phyloP scores from a whole-genome alignment of 2,797 vertebrate species.

The Syngnathus rostellatus region DNA sequence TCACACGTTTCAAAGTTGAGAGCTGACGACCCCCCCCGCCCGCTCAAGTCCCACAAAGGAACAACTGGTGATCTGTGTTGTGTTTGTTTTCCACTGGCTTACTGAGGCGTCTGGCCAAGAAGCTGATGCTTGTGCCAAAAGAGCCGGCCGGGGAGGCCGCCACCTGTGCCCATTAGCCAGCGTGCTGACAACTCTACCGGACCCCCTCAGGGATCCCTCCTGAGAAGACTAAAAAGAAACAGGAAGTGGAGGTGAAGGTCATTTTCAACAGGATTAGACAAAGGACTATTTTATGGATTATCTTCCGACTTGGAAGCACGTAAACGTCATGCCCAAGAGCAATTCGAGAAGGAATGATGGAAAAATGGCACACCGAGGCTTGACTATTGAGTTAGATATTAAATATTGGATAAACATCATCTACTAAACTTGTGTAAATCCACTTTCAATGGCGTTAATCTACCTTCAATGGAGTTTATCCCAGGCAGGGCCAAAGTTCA shows the following conservation, averaged over 20 bases:
- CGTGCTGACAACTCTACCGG: slow-evolving; percentile 55
- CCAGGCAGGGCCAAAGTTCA: neutral
- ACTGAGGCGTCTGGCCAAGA: slow-evolving; percentile 52
- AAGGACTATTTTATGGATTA: slow-evolving; percentile 29
- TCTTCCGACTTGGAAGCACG: slow-evolving; percentile 11
- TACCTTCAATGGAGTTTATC: neutral
- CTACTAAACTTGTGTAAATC: neutral
- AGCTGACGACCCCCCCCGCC: slow-evolving; percentile 38
- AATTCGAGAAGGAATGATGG: neutral
- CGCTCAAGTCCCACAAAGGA: slow-evolving; percentile 42
- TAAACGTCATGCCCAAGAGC: neutral
- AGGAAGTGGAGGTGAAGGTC: slow-evolving; percentile 32
- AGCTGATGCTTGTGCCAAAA: slow-evolving; percentile 54
- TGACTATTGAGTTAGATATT: neutral
- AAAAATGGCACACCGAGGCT: neutral
- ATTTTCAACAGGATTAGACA: slow-evolving; percentile 32
- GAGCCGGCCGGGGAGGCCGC: slow-evolving; percentile 43
- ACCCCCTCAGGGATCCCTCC: slow-evolving; percentile 39
- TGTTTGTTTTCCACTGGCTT: slow-evolving; percentile 29
- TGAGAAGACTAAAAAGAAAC: slow-evolving; percentile 37
- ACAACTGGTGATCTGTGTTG: slow-evolving; percentile 59
- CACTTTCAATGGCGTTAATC: neutral
- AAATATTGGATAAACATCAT: neutral
- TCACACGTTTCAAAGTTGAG: slow-evolving; percentile 44
- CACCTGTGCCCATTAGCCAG: slow-evolving; percentile 65